These are phyloP conservation scores for Petrocephalus zakoni DNA, from an alignment of 2,113 vertebrate species.

Conservation along the genomic window DNA sequence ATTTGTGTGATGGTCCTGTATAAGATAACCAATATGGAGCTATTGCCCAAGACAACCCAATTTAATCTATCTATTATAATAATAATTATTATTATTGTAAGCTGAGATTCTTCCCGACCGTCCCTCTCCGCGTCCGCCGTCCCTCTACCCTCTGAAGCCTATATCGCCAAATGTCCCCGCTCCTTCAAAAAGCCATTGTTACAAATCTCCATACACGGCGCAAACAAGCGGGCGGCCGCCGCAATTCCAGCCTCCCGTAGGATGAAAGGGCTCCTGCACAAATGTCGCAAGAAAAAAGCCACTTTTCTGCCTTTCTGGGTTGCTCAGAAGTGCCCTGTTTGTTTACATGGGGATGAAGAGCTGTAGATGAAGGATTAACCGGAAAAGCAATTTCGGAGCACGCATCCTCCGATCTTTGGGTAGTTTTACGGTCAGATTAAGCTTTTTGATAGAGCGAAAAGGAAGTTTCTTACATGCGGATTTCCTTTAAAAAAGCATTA, in stretches of 20 bases:
- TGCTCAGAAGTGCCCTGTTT: constrained; percentile 9
- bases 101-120: not conserved
- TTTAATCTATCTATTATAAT: too few relatives aligned
- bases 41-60: too few relatives aligned
- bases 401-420: not conserved
- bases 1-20: too few relatives aligned
- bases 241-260: not conserved
- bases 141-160: not conserved
- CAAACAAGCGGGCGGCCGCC: not conserved
- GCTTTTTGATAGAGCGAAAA: not conserved
- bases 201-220: not conserved
- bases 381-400: constrained; percentile 4
- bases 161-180: not conserved
- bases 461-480: not conserved
- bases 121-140: too few relatives aligned
- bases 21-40: too few relatives aligned
- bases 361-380: not conserved
- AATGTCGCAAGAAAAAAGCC: not conserved
- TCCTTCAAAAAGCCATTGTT: constrained; percentile 2
- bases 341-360: not conserved
- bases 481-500: not conserved
- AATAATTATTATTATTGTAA: not conserved
- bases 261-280: not conserved
- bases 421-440: constrained; percentile 1
- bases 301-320: not conserved